These are phyloP conservation scores for Chiloscyllium punctatum DNA, from an alignment of 2,797 vertebrate species.

Conservation along the genomic window DNA sequence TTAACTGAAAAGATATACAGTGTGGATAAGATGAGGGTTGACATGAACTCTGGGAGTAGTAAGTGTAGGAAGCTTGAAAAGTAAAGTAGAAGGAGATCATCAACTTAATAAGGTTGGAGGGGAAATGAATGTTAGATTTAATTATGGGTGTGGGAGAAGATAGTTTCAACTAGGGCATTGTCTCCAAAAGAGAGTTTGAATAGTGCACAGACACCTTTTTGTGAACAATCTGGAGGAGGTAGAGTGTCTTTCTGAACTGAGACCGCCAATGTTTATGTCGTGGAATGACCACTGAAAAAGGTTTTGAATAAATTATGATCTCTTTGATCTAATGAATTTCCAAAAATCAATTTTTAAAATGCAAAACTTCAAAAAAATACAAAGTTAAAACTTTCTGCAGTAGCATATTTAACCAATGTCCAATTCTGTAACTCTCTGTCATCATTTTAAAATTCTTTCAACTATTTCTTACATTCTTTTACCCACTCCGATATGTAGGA, in stretches of 20 bases:
- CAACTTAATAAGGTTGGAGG: background rate
- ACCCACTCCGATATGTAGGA: background rate
- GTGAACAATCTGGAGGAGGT: background rate
- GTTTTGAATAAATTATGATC: background rate
- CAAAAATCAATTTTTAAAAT: background rate
- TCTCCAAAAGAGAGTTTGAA: background rate
- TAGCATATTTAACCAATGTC: background rate
- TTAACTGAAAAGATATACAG: background rate
- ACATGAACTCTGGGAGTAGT: background rate
- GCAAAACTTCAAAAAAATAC: too few relatives aligned
- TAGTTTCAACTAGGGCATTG: background rate
- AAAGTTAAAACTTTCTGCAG: background rate
- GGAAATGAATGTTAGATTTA: background rate
- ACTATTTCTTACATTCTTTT: background rate
- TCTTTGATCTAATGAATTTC: background rate
- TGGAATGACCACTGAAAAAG: background rate
- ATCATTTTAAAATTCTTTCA: background rate
- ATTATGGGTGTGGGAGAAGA: background rate
- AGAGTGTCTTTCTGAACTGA: background rate
- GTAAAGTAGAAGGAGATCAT: background rate
- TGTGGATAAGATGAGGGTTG: background rate
- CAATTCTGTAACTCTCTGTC: background rate
- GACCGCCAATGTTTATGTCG: background rate
- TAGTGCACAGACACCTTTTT: background rate
- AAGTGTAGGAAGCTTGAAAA: background rate